phyloP scores from a whole-genome alignment of 2,797 vertebrate genomes.

The Notamacropus eugenii region DNA sequence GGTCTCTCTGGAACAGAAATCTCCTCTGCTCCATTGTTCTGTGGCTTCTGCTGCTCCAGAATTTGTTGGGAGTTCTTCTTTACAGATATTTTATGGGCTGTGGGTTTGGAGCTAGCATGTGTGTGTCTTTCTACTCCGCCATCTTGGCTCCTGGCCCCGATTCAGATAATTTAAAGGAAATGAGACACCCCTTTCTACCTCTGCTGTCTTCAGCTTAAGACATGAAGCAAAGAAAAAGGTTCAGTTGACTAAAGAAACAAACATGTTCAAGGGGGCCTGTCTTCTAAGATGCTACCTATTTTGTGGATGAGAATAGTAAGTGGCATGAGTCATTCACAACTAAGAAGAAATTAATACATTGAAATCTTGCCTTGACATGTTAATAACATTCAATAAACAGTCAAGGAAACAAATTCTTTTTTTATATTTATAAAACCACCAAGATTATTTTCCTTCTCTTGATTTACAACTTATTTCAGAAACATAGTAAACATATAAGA shows the following conservation, averaged over 20 bases:
- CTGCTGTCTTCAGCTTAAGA: background rate
- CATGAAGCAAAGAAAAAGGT: background rate
- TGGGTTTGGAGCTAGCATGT: too few species aligned
- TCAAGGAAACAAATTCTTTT: background rate
- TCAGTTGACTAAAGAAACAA: background rate
- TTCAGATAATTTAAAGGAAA: background rate
- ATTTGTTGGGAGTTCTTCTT: too few species aligned
- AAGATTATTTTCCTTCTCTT: background rate
- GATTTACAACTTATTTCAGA: background rate
- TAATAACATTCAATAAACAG: background rate
- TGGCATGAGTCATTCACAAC: background rate
- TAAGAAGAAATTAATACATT: background rate
- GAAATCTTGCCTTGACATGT: background rate
- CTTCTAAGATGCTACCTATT: background rate
- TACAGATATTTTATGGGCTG: too few species aligned
- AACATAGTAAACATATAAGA: background rate
- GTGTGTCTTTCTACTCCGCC: too few species aligned
- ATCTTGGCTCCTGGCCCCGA: too few species aligned
- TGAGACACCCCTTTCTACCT: background rate
- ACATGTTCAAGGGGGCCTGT: background rate
- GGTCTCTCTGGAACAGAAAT: too few species aligned
- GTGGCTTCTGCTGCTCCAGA: too few species aligned
- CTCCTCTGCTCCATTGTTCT: too few species aligned
- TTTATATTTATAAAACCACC: background rate
- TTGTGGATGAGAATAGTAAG: background rate